A percentile compares a stretch with the other conserved stretches of the same genome.
These are phyloP conservation scores for Drosophila barbarae DNA, from an alignment of 2,888 invertebrate species.

Conservation along the genomic window DNA sequence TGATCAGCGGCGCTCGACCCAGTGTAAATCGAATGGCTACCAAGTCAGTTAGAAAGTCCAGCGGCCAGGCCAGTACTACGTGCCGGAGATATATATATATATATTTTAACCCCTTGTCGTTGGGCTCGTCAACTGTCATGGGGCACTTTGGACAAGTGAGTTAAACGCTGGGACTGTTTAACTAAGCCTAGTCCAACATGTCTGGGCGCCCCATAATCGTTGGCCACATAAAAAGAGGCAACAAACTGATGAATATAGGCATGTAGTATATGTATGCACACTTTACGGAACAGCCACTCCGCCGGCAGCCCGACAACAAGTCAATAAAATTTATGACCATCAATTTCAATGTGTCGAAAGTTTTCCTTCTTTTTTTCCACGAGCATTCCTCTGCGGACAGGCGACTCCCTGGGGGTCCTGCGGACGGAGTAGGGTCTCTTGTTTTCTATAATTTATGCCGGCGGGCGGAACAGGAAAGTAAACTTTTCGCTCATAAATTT, in stretches of 20 bases:
- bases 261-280: conserved; percentile 34
- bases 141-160: conserved; percentile 49
- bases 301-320: conserved; percentile 39
- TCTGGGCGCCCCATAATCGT: conserved; percentile 36
- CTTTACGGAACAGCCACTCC: conserved; percentile 49
- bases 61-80: conserved; percentile 43
- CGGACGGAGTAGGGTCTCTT: conserved; percentile 25
- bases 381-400: conserved; percentile 18
- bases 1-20: conserved; percentile 10
- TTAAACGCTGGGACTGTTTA: conserved; percentile 53
- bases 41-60: conserved; percentile 43
- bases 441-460: conserved; percentile 49
- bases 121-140: conserved; percentile 31
- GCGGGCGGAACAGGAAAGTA: conserved; percentile 29
- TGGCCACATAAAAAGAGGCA: conserved; percentile 30
- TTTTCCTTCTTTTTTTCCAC: conserved; percentile 27
- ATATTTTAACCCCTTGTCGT: conserved; percentile 4
- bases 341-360: conserved; percentile 55
- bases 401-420: conserved; percentile 13
- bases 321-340: conserved; percentile 68
- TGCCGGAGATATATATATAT: conserved; percentile 37
- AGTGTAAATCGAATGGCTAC: conserved; percentile 35
- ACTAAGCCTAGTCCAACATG: conserved; percentile 23
- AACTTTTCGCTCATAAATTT: conserved; percentile 30
- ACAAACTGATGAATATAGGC: conserved; percentile 13